Conservation (phyloP, 2,888 invertebrate genomes). For the Drosophila flavopinicola region DNA sequence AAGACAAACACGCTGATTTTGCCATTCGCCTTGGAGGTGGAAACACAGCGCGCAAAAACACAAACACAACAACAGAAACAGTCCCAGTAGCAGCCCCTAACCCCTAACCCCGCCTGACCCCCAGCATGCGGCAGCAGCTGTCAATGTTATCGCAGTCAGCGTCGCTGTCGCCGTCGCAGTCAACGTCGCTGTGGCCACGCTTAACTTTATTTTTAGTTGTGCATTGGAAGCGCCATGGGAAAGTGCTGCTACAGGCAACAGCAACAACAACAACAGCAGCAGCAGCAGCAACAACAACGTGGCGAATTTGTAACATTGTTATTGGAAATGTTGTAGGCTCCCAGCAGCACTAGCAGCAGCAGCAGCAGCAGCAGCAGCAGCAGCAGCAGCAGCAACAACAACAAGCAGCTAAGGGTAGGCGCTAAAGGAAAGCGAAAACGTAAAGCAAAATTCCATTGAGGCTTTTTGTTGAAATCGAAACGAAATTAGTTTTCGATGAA, state of each 20-base stretch:
- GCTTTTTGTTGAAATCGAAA: constrained; percentile 81
- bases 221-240: constrained; percentile 73
- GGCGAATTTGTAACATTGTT: constrained; percentile 75
- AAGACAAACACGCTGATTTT: constrained; percentile 76
- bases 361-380: constrained; percentile 24
- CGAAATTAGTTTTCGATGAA: constrained; percentile 84
- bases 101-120: constrained; percentile 53
- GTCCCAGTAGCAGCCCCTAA: neutral
- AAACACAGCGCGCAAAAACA: constrained; percentile 34
- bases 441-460: constrained; percentile 81
- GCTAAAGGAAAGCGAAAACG: constrained; percentile 77
- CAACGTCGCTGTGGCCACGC: constrained; percentile 62
- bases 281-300: constrained; percentile 46
- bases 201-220: constrained; percentile 81
- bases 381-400: constrained; percentile 13
- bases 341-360: constrained; percentile 30
- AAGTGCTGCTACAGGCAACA: constrained; percentile 51
- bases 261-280: constrained; percentile 28
- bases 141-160: constrained; percentile 72
- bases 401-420: constrained; percentile 59
- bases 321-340: constrained; percentile 78
- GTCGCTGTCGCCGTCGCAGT: constrained; percentile 31
- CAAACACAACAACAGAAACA: constrained; percentile 47
- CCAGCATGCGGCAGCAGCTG: constrained; percentile 70
- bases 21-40: constrained; percentile 58